Base-by-base conservation (phyloP, 2,888 invertebrate species). In the Conchocele bisecta region DNA sequence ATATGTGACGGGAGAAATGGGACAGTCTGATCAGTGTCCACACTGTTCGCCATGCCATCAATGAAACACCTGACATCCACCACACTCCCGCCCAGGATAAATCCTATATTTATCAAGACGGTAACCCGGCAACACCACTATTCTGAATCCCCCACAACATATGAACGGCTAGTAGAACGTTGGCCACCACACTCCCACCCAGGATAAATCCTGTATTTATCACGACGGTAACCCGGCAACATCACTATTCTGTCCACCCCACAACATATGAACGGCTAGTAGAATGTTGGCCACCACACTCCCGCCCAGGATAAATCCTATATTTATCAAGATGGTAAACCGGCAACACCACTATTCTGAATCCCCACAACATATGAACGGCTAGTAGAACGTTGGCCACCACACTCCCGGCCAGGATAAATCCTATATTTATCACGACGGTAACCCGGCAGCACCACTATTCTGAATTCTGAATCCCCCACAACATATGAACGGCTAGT, bases 271-370 rank as follows among this genome's bases (percentile, higher is more conserved):
- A 1, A 59, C 41, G 5, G 44, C 58, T 13, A 70, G 41, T 3
- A 75, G 15, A 15, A 70, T 42, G 22, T 79, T 79, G 15, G 63
- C 74, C 17, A 75, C 68, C 24, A 79, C 31, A 70, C 79, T 79
- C 13, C 75, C 79, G 26, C 75, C 73, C 13, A 79, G 67, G 17
- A 74, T 56, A 31, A 75, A 73, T 5, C 79, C 79, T 26, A 75
- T 57, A 11, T n/a, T n/a, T n/a, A n/a, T n/a, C n/a, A n/a, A n/a
- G n/a, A n/a, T n/a, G n/a, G n/a, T n/a, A n/a, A n/a, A n/a, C n/a
- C n/a, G n/a, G n/a, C n/a, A n/a, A n/a, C n/a, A n/a, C n/a, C n/a
- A n/a, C n/a, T n/a, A n/a, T n/a, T n/a, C n/a, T n/a, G n/a, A n/a
- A n/a, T n/a, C n/a, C n/a, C n/a, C n/a, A n/a, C n/a, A n/a, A n/a